Conservation (phyloP, 2,888 invertebrate genomes). For the Andrena fulva region DNA sequence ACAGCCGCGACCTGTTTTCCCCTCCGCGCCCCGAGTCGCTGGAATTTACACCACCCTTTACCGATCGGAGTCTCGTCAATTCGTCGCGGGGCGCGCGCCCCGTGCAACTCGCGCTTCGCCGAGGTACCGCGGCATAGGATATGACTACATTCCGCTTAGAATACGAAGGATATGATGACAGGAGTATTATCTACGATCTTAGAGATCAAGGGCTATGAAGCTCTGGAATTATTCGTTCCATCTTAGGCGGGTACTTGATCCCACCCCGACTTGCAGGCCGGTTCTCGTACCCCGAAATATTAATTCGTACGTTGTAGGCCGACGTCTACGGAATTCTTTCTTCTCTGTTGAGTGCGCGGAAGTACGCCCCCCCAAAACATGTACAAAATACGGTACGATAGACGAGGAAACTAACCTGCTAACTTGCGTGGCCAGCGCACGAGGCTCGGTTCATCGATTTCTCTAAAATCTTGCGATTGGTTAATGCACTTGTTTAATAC, state of each 20-base stretch:
- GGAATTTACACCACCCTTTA: background rate
- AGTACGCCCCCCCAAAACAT: slow-evolving; percentile 3
- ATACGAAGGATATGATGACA: slow-evolving; percentile 45
- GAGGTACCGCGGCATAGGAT: slow-evolving; percentile 35
- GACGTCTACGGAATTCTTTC: slow-evolving; percentile 63
- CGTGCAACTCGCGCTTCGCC: slow-evolving; percentile 1
- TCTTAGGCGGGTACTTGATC: slow-evolving; percentile 31
- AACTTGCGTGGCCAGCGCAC: background rate
- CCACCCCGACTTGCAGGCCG: slow-evolving; percentile 7
- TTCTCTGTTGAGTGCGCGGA: slow-evolving; percentile 34
- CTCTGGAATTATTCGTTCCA: slow-evolving; percentile 32
- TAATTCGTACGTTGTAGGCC: slow-evolving; percentile 67
- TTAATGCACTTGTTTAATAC: too few relatives aligned
- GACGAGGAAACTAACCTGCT: slow-evolving; percentile 12
- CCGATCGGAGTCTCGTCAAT: too few relatives aligned
- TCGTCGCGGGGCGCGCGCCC: background rate
- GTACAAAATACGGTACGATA: slow-evolving; percentile 43
- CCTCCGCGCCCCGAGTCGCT: background rate
- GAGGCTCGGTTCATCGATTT: too few relatives aligned
- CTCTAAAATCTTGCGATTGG: too few relatives aligned
- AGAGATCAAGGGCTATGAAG: slow-evolving; percentile 47
- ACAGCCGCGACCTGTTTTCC: background rate
- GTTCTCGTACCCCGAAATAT: slow-evolving; percentile 32
- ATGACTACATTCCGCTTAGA: slow-evolving; percentile 40
- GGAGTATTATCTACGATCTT: slow-evolving; percentile 49